Base-by-base conservation (phyloP, 1,140 invertebrate genomes). In the Vanessa atalanta region DNA sequence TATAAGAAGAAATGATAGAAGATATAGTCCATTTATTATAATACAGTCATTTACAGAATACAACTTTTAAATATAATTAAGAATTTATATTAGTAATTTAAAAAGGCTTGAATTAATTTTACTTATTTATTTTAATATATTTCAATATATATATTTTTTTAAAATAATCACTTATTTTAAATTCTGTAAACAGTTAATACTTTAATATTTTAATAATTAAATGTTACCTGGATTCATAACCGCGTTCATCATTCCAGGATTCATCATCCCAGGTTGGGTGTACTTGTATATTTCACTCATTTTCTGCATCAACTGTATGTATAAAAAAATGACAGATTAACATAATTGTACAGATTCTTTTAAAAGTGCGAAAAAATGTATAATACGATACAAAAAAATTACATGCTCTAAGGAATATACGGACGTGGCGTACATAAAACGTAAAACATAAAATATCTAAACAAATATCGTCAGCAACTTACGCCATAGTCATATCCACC, bases 401-500 rank as follows among this genome's bases (percentile, higher is more conserved):
- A 68, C 66, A 75, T 75, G 67, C 50, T 69, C 47, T 65, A 75
- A 75, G 50, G 23, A 73, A 75, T 50, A 60, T 67, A 61, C 31
- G 20, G 70, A 75, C 51, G 26, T 79, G 78, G 76, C 78, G 78
- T 75, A 50, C 51, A 66, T 72, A 65, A 64, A 73, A 61, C 65
- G 53, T 61, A 76, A 43, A 73, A 70, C 57, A 74, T 16, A 72
- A 74, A 67, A 63, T n/a, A 47, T 74, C 68, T 68, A 73, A 73
- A 81, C 73, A 76, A 72, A 78, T 78, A 83, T 73, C 53, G 72
- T 66, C 57, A 73, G 75, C 53, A 85, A 93, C 93, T 93, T 93
- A 93, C 93, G 83, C 90, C 86, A 85, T 89, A 93, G 80, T 93
- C 91, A 91, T 93, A 93, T 92, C 91, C 91, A 88, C 86, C 90